Evolutionary conservation across 1,140 invertebrate genomes (phyloP).

Genomic region (Cecropterus lyciades): DNA sequence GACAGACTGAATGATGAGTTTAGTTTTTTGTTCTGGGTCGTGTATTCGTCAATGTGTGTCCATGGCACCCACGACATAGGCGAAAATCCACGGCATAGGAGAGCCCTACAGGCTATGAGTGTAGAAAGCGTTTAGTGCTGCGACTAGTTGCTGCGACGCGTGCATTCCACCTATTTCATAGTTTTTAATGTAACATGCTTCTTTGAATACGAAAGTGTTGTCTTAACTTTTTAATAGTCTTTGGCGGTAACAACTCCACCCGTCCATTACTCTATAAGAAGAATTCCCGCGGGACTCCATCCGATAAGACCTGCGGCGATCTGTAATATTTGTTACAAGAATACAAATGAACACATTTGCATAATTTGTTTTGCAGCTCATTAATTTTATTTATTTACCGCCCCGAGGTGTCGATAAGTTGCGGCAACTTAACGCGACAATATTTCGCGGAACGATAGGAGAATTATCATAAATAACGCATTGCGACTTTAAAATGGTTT

Average conservation of each 20-base stretch:
- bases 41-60: too few species aligned
- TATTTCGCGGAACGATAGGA: conserved; percentile 20
- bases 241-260: conserved; percentile 47
- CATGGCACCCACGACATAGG: too few species aligned
- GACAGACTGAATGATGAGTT: too few species aligned
- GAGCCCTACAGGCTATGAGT: too few species aligned
- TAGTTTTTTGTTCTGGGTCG: too few species aligned
- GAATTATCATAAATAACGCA: conserved; percentile 11
- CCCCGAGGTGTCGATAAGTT: conserved; percentile 19
- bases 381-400: conserved; percentile 36
- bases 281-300: conserved; percentile 38
- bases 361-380: conserved; percentile 36
- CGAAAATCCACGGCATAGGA: too few species aligned
- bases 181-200: too few species aligned
- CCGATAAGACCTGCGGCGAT: conserved; percentile 15
- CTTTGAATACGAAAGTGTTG: neutral
- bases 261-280: conserved; percentile 45
- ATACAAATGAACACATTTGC: conserved; percentile 35
- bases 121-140: too few species aligned
- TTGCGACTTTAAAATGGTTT: conserved; percentile 13
- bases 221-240: neutral
- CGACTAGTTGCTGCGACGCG: too few species aligned
- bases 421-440: conserved; percentile 16
- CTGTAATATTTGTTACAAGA: conserved; percentile 31
- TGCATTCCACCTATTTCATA: too few species aligned